Base-by-base conservation (phyloP, 2,888 invertebrate genomes). In the Drosophila suboccidentalis region DNA sequence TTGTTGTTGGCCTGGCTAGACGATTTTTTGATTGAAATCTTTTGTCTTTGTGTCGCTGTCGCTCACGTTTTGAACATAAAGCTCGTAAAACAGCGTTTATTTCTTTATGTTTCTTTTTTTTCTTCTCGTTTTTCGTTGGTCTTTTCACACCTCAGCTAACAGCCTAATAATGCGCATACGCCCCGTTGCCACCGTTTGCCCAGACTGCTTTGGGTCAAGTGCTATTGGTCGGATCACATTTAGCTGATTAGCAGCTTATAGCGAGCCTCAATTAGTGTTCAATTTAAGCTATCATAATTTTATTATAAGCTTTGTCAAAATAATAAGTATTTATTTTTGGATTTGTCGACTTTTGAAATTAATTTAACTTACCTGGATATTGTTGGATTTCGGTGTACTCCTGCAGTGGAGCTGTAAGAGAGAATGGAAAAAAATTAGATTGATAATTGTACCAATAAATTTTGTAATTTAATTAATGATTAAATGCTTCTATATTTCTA, bases 351-450 rank as follows among this genome's bases (percentile, higher is more conserved):
- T 41, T 15, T 44, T 13, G 10, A 26, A 9, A 6, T 26, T 4
- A 13, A 17, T 38, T 3, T 10, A 38, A 88, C 92, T 94, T 92
- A 94, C 94, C 94, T 92, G 95, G 94, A 91, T 95, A 95, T 91
- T 94, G 93, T 92, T 95, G 95, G 91, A 95, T 92, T 88, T 95
- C 94, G 73, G 95, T 90, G 49, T 94, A 94, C 86, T 95, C 94
- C 90, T 94, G 94, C 74, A 95, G 91, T 86, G 96, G 96, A 92
- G 96, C 96, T 96, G 94, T 82, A 95, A 95, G 87, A 80, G 82
- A 70, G 10, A 78, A 73, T 29, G 71, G 78, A 58, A 60, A 29
- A 63, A 47, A 68, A 54, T 53, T 69, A 32, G 3, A 8, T 41
- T 43, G 19, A 15, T 3, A 59, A 72, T 65, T 58, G 15, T 19